Evolutionary conservation across 1,140 invertebrate species (phyloP), one percentile per base, ranked within the genome.

Genomic region (Drosophila oshimai): DNA sequence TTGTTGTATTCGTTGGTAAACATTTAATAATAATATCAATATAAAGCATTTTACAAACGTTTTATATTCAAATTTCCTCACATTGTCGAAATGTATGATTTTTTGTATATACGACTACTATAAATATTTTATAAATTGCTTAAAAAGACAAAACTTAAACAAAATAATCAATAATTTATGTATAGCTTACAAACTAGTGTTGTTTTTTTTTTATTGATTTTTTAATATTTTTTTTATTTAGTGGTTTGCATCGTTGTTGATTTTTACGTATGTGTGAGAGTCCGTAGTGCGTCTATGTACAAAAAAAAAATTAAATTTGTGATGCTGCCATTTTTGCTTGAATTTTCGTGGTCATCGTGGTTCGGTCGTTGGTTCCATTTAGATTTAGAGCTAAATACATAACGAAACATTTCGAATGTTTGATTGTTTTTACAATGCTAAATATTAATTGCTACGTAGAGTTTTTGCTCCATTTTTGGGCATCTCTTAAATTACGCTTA

Each of bases 11-110:
- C 37, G 57, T 78, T 73, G 81, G 54, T 76, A 87, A 86, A 86
- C 81, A 80, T 87, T 86, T 80, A 86, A 86, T 86, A 79, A 72
- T 75, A 75, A 79, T 68, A 75, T 74, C 84, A 76, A 87, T 76
- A 86, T 73, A 86, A 84, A 86, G 74, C 71, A 79, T 84, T 84
- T 84, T 60, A 84, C 71, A 84, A 86, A 84, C 71, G 57, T 60
- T 70, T 78, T 31, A 74, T 74, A 57, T 75, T 74, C 22, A 64
- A 78, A 67, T 79, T 84, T 29, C 10, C 15, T 78, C 57, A 74
- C 70, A 79, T 74, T 79, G 62, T 51, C 75, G 45, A 71, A 79
- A 79, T 79, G 57, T 77, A n/a, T n/a, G n/a, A n/a, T n/a, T n/a
- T n/a, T n/a, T n/a, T n/a, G n/a, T n/a, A 74, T 78, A 72, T 72